A percentile compares a stretch with the other conserved stretches of the same genome.
Evolutionary conservation across 1,140 invertebrate species (phyloP).

Genomic region (Penaeus japonicus): DNA sequence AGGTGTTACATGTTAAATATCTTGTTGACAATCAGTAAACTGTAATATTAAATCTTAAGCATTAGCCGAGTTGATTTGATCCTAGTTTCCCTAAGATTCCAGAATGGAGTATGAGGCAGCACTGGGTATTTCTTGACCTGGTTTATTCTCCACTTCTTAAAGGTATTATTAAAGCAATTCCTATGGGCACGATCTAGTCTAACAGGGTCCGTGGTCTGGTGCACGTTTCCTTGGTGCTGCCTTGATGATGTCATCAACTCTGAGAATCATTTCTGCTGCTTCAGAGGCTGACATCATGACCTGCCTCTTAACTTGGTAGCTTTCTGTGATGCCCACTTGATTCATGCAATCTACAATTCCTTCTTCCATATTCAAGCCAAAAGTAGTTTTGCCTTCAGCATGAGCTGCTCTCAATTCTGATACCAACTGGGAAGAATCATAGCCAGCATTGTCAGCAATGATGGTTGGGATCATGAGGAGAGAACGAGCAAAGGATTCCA

Average conservation of each 20-base stretch:
- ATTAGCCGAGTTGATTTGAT: too few relatives aligned
- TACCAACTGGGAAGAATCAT: conserved; percentile 94
- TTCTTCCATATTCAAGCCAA: conserved; percentile 91
- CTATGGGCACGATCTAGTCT: conserved; percentile 61
- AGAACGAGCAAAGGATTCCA: conserved; percentile 94
- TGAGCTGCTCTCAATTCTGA: conserved; percentile 90
- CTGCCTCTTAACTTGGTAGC: conserved; percentile 95
- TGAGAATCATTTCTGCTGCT: conserved; percentile 98
- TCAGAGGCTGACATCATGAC: conserved; percentile 94
- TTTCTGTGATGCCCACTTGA: conserved; percentile 92
- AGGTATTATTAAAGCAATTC: too few relatives aligned
- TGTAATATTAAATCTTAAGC: too few relatives aligned
- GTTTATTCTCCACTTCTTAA: too few relatives aligned
- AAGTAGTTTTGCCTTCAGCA: conserved; percentile 76
- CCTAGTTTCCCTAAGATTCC: too few relatives aligned
- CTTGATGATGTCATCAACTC: conserved; percentile 97
- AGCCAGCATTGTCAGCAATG: conserved; percentile 98
- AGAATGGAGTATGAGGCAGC: too few relatives aligned
- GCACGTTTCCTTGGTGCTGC: conserved; percentile 90
- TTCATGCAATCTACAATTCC: conserved; percentile 88
- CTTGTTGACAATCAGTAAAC: too few relatives aligned
- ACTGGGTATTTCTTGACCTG: too few relatives aligned
- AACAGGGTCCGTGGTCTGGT: conserved; percentile 87
- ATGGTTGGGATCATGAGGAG: conserved; percentile 89
- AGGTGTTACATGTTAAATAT: too few relatives aligned